Conservation (phyloP, 2,888 invertebrate species). For the Clunio marinus region DNA sequence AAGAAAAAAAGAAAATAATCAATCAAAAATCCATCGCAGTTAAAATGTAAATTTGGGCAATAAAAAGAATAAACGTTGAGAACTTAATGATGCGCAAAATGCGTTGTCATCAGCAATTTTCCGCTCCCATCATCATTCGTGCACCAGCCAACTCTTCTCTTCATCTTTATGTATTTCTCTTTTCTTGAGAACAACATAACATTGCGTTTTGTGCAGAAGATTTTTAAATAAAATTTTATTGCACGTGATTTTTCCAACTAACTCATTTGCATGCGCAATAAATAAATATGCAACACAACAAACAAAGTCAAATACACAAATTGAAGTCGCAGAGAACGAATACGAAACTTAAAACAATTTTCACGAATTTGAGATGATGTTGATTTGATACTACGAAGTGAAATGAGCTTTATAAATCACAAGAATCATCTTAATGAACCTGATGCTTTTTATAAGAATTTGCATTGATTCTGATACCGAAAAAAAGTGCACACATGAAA, state of each 20-base stretch:
- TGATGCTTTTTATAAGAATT: neutral
- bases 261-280: slow-evolving; percentile 39
- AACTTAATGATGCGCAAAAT: slow-evolving; percentile 20
- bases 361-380: slow-evolving; percentile 39
- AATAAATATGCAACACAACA: slow-evolving; percentile 32
- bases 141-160: neutral
- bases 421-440: slow-evolving; percentile 37
- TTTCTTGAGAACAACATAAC: slow-evolving; percentile 7
- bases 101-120: neutral
- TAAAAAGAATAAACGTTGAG: neutral
- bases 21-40: slow-evolving; percentile 10
- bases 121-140: neutral
- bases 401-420: slow-evolving; percentile 36
- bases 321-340: neutral
- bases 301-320: neutral
- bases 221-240: slow-evolving; percentile 35
- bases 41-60: slow-evolving; percentile 16
- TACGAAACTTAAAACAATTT: slow-evolving; percentile 20
- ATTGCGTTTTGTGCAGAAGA: slow-evolving; percentile 27
- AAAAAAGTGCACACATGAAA: neutral
- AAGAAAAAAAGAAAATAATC: slow-evolving; percentile 1
- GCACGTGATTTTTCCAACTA: slow-evolving; percentile 38
- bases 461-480: too few relatives aligned
- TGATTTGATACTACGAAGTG: slow-evolving; percentile 27
- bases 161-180: too few relatives aligned